Evolutionary conservation across 2,797 vertebrate genomes (phyloP).

Genomic region (Bothrops alternatus): DNA sequence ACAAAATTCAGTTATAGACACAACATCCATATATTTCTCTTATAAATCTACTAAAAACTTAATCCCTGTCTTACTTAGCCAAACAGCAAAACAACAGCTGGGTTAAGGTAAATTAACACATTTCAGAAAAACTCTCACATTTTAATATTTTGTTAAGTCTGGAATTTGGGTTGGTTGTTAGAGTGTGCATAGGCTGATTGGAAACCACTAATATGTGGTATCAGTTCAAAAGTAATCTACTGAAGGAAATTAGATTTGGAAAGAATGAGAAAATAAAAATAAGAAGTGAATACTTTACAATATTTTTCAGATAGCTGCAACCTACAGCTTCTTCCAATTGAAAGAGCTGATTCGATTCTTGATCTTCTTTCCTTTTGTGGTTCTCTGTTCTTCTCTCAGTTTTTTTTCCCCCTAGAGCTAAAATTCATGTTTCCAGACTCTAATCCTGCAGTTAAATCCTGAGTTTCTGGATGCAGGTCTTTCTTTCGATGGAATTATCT

Average conservation of each 20-base stretch:
- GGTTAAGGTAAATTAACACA: not conserved
- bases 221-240: not conserved
- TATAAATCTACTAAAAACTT: not conserved
- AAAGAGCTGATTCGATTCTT: not conserved
- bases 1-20: not conserved
- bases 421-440: constrained; percentile 48
- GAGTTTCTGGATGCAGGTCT: constrained; percentile 51
- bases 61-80: not conserved
- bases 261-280: not conserved
- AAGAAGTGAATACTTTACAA: not conserved
- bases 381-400: not conserved
- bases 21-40: not conserved
- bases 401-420: not conserved
- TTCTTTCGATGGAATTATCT: constrained; percentile 55
- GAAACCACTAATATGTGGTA: not conserved
- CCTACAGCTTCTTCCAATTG: constrained; percentile 18
- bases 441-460: constrained; percentile 54
- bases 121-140: not conserved
- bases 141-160: not conserved
- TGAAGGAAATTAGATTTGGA: not conserved
- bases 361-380: constrained; percentile 29
- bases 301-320: not conserved
- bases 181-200: not conserved
- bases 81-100: not conserved
- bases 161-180: not conserved